A percentile compares a stretch with the other conserved stretches of the same genome.
phyloP scores from a whole-genome alignment of 1,140 invertebrate genomes.

The Pseudomyrmex concolor region DNA sequence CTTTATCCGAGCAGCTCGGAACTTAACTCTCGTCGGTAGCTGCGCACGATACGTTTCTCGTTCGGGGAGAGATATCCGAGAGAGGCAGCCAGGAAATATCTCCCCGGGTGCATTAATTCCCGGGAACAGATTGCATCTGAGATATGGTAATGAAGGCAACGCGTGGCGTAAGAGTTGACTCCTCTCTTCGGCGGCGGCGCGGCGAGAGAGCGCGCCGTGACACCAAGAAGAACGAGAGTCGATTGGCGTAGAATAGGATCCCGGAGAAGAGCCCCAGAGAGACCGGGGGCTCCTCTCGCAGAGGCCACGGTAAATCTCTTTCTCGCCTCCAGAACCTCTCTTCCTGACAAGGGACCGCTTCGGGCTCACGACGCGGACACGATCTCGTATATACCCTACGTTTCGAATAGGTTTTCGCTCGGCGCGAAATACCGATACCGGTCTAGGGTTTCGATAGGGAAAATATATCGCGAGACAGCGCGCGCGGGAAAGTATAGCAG shows the following conservation, averaged over 20 bases:
- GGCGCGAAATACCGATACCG: conserved; percentile 14
- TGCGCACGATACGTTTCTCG: conserved; percentile 60
- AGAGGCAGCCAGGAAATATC: conserved; percentile 78
- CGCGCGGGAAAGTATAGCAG: not conserved
- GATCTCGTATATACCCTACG: conserved; percentile 60
- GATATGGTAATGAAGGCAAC: conserved; percentile 85
- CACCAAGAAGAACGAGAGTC: conserved; percentile 83
- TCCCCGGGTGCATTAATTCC: conserved; percentile 81
- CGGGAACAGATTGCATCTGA: conserved; percentile 83
- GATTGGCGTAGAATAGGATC: conserved; percentile 82
- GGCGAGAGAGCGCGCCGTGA: conserved; percentile 75
- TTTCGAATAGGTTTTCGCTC: conserved; percentile 37
- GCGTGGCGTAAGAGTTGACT: conserved; percentile 82
- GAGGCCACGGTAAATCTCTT: conserved; percentile 82
- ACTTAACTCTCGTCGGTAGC: conserved; percentile 23
- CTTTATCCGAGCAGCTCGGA: conserved; percentile 9
- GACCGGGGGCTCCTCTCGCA: conserved; percentile 60
- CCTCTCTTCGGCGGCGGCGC: conserved; percentile 69
- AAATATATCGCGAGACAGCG: conserved; percentile 3
- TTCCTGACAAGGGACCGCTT: conserved; percentile 73
- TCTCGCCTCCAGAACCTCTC: conserved; percentile 81
- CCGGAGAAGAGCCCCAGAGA: conserved; percentile 65
- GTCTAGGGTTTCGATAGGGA: conserved; percentile 6
- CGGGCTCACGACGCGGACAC: conserved; percentile 63
- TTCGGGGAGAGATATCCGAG: conserved; percentile 67